Conservation (phyloP, 2,888 invertebrate genomes). For the Apodemia hepburni region DNA sequence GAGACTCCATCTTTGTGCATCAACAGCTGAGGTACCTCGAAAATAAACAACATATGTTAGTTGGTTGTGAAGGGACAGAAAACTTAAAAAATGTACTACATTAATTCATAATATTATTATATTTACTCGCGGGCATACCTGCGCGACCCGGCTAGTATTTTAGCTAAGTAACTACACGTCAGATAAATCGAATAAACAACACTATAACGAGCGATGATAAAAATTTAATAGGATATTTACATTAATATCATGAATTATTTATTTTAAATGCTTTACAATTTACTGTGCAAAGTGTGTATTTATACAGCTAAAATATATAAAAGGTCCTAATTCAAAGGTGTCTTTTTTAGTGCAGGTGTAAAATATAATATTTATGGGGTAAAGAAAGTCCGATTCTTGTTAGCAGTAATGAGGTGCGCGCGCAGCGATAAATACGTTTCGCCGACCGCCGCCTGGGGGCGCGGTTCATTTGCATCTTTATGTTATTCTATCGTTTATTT, state of each 20-base stretch:
- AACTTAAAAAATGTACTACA: too few species aligned
- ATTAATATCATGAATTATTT: constrained; percentile 13
- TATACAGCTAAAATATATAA: constrained; percentile 6
- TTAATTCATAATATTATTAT: too few species aligned
- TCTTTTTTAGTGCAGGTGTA: constrained; percentile 65
- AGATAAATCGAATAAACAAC: neutral
- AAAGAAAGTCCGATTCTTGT: constrained; percentile 73
- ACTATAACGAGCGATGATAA: constrained; percentile 2
- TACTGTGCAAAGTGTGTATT: constrained; percentile 8
- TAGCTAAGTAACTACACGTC: neutral
- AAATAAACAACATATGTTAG: too few species aligned
- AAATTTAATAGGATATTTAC: constrained; percentile 7
- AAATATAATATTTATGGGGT: constrained; percentile 76
- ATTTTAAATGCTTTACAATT: constrained; percentile 13
- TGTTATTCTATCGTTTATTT: constrained; percentile 51
- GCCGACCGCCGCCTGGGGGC: constrained; percentile 64
- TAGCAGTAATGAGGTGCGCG: constrained; percentile 75
- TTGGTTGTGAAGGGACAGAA: too few species aligned
- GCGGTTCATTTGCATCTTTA: constrained; percentile 70
- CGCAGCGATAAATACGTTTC: constrained; percentile 67
- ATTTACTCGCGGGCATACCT: too few species aligned
- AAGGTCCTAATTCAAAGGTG: constrained; percentile 15
- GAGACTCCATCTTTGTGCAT: neutral
- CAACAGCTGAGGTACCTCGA: too few species aligned
- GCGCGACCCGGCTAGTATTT: too few species aligned